Base-by-base conservation (phyloP, 2,888 invertebrate genomes). In the Drosophila neonasuta region DNA sequence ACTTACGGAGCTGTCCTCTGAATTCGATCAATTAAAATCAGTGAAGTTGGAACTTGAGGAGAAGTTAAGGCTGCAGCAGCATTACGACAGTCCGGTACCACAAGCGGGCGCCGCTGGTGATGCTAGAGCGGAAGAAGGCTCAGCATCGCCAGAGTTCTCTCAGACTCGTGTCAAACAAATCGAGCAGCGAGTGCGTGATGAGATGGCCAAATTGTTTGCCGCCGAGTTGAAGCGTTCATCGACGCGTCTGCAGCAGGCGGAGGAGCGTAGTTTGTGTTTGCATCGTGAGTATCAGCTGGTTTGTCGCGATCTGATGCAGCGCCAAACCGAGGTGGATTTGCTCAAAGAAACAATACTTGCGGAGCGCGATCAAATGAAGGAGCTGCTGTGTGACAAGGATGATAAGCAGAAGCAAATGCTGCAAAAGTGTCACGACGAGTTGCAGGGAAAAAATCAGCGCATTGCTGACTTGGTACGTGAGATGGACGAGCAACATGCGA, bases 181-280 rank as follows among this genome's bases (percentile, higher is more conserved):
- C 2, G 91, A 91, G 69, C 79, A 88, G 36, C 93, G 93, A 1
- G 93, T 94, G 58, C 91, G 94, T 1, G 93, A 94, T 69, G 94
- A 94, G 86, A 93, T 94, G 92, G 94, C 94, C 0, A 93, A 93
- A 75, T 93, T 94, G 64, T 94, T 93, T 74, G 93, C 93, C 0
- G 81, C 92, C 29, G 94, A 94, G 89, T 91, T 94, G 74, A 93
- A 93, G 87, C 92, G 91, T 86, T 86, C 88, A 87, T 71, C 92
- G 88, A 70, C 88, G 82, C 59, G 92, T 89, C 57, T 91, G 76
- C 74, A 92, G 76, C 91, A 73, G 84, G 87, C 36, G 74, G 91
- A 80, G 74, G 87, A 88, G 42, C 79, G 88, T 45, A 77, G 82
- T 48, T 24, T 66, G 5, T 61, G 68, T 39, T 51, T 91, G 7